phyloP scores from a whole-genome alignment of 2,113 vertebrate species.

The Amazona vittata region DNA sequence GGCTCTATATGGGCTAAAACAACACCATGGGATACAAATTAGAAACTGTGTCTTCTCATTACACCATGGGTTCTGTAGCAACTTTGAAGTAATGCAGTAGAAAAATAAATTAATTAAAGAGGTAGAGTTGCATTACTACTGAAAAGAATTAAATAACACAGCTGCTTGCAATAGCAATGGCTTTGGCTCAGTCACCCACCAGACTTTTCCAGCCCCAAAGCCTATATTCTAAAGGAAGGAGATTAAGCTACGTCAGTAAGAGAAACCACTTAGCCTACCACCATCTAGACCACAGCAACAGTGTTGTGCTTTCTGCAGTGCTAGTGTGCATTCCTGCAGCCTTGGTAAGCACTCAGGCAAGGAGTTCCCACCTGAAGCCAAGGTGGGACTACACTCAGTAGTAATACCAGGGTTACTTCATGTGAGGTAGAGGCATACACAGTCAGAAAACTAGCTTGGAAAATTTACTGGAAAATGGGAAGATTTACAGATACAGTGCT shows the following conservation, averaged over 20 bases:
- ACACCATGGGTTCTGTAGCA: neutral
- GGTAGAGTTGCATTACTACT: neutral
- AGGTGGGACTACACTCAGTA: neutral
- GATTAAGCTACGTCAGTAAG: neutral
- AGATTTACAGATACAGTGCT: neutral
- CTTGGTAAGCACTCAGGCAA: neutral
- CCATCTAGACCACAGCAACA: neutral
- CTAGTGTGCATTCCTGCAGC: neutral
- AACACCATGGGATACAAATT: neutral
- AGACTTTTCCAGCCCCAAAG: neutral
- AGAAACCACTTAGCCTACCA: neutral
- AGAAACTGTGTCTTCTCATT: neutral
- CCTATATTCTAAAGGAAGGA: neutral
- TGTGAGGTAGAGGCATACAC: neutral
- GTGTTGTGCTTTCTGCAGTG: rapidly evolving
- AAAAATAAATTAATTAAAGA: neutral
- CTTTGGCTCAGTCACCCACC: neutral
- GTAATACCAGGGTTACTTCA: neutral
- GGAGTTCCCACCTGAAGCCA: neutral
- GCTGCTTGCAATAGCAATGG: neutral
- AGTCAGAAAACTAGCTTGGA: neutral
- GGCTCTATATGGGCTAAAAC: neutral
- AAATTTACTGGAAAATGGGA: neutral
- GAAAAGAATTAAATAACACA: neutral
- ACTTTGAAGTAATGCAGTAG: neutral